Evolutionary conservation across 1,140 invertebrate genomes (phyloP).

Genomic region (Coelopa frigida): DNA sequence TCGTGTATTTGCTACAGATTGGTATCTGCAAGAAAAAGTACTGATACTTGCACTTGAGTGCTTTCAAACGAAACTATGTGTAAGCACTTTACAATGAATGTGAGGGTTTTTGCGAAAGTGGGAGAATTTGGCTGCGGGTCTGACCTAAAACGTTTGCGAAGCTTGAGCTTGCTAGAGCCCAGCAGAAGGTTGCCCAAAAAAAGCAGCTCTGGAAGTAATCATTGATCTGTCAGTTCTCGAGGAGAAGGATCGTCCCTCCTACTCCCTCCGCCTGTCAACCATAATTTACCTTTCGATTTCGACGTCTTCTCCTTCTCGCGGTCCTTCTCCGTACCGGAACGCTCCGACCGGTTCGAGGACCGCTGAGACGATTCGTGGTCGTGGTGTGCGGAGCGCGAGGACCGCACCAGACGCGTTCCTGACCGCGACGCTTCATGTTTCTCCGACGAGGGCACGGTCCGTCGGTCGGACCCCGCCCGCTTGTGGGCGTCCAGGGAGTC

Average conservation of each 20-base stretch:
- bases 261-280: no score
- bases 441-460: no score
- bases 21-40: no score
- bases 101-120: no score
- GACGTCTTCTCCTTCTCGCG: slow-evolving; percentile 29
- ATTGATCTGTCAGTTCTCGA: neutral
- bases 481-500: no score
- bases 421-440: slow-evolving; percentile 4
- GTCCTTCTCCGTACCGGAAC: slow-evolving; percentile 10
- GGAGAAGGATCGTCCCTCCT: no score
- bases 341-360: slow-evolving; percentile 1
- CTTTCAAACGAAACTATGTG: no score
- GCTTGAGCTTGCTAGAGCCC: slow-evolving; percentile 39
- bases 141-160: slow-evolving; percentile 37
- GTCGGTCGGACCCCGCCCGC: no score
- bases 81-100: slow-evolving; percentile 12
- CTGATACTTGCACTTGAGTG: no score
- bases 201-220: slow-evolving; percentile 20
- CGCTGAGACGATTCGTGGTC: neutral
- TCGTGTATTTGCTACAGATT: no score
- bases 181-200: slow-evolving; percentile 39
- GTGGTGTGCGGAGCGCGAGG: slow-evolving; percentile 14
- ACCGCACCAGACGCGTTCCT: slow-evolving; percentile 23
- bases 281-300: slow-evolving; percentile 29
- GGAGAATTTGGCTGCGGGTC: no score